Percentiles rank a stretch among this genome's conserved stretches.
Evolutionary conservation across 2,888 invertebrate genomes (phyloP).

Genomic region (Eupithecia subfuscata): DNA sequence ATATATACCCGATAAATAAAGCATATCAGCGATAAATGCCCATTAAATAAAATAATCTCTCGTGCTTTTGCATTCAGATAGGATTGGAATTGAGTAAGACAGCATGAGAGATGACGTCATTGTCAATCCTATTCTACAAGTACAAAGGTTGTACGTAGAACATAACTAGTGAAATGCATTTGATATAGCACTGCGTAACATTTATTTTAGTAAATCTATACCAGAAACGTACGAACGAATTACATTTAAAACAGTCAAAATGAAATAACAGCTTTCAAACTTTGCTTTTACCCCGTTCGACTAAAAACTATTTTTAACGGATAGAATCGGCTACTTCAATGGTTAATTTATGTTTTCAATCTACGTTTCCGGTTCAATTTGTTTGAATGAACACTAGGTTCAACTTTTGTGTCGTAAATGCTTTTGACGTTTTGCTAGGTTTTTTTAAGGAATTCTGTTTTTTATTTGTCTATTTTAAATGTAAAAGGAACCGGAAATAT

Average conservation of each 20-base stretch:
- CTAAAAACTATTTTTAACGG: constrained; percentile 66
- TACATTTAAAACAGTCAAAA: constrained; percentile 42
- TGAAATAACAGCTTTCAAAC: constrained; percentile 67
- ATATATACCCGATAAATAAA: too few relatives aligned
- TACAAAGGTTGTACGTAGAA: background rate
- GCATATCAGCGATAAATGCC: too few relatives aligned
- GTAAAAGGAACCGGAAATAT: background rate
- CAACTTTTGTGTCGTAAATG: constrained; percentile 37
- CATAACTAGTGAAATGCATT: background rate
- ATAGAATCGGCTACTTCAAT: constrained; percentile 55
- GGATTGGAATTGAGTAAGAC: too few relatives aligned
- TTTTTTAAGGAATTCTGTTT: background rate
- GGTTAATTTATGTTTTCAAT: constrained; percentile 48
- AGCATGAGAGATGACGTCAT: too few relatives aligned
- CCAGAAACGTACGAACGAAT: background rate
- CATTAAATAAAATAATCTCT: too few relatives aligned
- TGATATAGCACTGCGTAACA: background rate
- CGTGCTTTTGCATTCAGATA: too few relatives aligned
- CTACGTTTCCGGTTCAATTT: constrained; percentile 64
- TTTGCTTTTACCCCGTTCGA: constrained; percentile 71
- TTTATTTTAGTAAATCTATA: background rate
- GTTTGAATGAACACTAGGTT: constrained; percentile 59
- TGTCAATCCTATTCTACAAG: too few relatives aligned
- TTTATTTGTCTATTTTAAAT: background rate
- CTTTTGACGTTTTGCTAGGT: constrained; percentile 14